Base-by-base conservation (phyloP, 2,888 invertebrate genomes). In the Alloscopus bannaensis region DNA sequence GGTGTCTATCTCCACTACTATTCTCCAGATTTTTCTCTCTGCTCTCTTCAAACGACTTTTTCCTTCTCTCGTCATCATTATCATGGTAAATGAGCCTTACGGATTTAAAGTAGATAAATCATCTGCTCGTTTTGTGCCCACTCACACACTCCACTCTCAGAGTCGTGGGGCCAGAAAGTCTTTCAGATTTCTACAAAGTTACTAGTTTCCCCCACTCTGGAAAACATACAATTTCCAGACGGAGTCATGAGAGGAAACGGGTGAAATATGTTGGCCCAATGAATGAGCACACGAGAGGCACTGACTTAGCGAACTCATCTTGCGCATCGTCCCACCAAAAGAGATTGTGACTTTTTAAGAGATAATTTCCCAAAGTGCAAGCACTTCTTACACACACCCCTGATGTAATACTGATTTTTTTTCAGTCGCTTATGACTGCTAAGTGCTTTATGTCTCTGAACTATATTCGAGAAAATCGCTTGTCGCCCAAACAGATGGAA, bases 41-140 rank as follows among this genome's bases (percentile, higher is more conserved):
- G n/a, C n/a, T n/a, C n/a, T n/a, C n/a, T n/a, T n/a, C n/a, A n/a
- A n/a, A n/a, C n/a, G n/a, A n/a, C n/a, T n/a, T n/a, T n/a, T n/a
- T n/a, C n/a, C 50, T 50, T 36, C 50, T 31, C 60, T 71, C 70
- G 70, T 71, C 70, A 71, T 71, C 70, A 71, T 71, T 71, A 71
- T 71, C 70, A 60, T 71, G 70, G 60, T 71, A 71, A 71, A 71
- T 71, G 70, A 71, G 70, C 70, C 60, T 71, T 71, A 50, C 70
- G 70, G 70, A 71, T 71, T 71, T 71, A 71, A 71, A 71, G 70
- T 71, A 71, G 70, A 71, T 71, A 71, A 71, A 71, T 71, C 70
- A 71, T 71, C 70, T 50, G 60, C 60, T 60, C 70, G 60, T 71
- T 71, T 59, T 60, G 42, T 57, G 57, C 28, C 42, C 36, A 52